These are phyloP conservation scores for Mimas tiliae DNA, from an alignment of 2,888 invertebrate genomes.

Conservation along the genomic window DNA sequence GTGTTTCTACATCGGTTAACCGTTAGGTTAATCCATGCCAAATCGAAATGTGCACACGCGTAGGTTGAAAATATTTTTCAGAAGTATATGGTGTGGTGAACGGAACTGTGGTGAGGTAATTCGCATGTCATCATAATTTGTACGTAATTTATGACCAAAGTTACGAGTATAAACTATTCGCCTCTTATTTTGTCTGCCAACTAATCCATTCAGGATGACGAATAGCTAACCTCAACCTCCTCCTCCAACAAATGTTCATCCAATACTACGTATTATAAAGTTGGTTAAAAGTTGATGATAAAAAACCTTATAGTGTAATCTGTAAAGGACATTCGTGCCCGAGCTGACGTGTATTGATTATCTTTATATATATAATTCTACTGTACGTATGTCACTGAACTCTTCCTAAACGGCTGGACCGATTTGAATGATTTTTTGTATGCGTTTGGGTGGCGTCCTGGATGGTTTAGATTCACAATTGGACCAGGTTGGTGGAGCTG, in stretches of 20 bases:
- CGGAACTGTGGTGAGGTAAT: neutral
- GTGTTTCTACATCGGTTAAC: slow-evolving; percentile 16
- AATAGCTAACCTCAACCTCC: slow-evolving; percentile 7
- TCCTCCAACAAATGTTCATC: neutral
- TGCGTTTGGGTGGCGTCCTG: too few relatives aligned
- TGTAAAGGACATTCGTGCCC: too few relatives aligned
- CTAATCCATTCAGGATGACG: slow-evolving; percentile 1
- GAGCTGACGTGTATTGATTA: too few relatives aligned
- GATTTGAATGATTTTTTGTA: too few relatives aligned
- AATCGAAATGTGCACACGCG: slow-evolving; percentile 15
- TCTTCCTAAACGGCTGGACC: too few relatives aligned
- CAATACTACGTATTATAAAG: neutral
- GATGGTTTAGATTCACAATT: too few relatives aligned
- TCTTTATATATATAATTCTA: too few relatives aligned
- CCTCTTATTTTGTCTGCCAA: slow-evolving; percentile 20
- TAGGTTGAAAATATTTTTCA: neutral
- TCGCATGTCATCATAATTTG: neutral
- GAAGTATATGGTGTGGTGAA: neutral
- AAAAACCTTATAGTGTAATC: neutral
- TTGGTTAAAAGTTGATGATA: neutral
- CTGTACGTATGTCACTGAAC: too few relatives aligned
- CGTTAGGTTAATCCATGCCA: slow-evolving; percentile 2
- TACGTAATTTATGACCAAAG: slow-evolving; percentile 18
- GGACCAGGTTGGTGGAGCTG: too few relatives aligned
- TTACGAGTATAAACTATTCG: slow-evolving; percentile 13